Base-by-base conservation (phyloP, 2,888 invertebrate species). In the Homarus gammarus region DNA sequence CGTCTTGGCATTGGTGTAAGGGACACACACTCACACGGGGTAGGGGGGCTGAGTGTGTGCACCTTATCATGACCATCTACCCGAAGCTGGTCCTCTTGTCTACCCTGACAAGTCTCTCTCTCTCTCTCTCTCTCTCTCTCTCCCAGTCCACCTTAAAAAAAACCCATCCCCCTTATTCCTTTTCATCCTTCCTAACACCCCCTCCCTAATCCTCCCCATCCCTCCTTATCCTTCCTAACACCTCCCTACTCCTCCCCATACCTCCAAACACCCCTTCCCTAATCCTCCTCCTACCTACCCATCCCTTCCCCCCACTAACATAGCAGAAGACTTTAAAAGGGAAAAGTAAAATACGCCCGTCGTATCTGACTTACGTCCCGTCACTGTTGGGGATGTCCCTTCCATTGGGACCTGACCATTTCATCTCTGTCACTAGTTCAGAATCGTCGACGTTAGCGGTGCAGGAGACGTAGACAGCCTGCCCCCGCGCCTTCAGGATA, bases 391-490 rank as follows among this genome's bases (percentile, higher is more conserved):
- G 92, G 15, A 93, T 92, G 10, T 87, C 88, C 70, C 87, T 70
- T n/a, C 92, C 92, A n/a, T 92, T 84, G 75, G 96, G 96, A 93
- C 97, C 97, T 92, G 96, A 95, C 98, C 98, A 98, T 93, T 96
- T 96, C 73, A 97, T 95, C 93, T 97, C 96, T 49, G 95, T 95
- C 85, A 97, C 95, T 64, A 97, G 94, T 10, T 94, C 94, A 1
- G 95, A 95, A 93, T 97, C 95, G 0, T 95, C 95, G 1, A 96
- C 96, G 82, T 95, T 95, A 5, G 97, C 96, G 92, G 95, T 95
- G 93, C 97, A 98, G 6, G 97, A 97, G 92, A 98, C 94, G 81
- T 97, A 96, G 88, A 97, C 95, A 68, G 96, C 96, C 93, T 96
- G 95, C 82, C 97, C 97, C 18, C 97, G 95, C 0, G 97, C 95